A percentile compares a stretch with the other conserved stretches of the same genome.
These are phyloP conservation scores for Leptinotarsa tumamoca DNA, from an alignment of 2,888 invertebrate genomes.

Conservation along the genomic window DNA sequence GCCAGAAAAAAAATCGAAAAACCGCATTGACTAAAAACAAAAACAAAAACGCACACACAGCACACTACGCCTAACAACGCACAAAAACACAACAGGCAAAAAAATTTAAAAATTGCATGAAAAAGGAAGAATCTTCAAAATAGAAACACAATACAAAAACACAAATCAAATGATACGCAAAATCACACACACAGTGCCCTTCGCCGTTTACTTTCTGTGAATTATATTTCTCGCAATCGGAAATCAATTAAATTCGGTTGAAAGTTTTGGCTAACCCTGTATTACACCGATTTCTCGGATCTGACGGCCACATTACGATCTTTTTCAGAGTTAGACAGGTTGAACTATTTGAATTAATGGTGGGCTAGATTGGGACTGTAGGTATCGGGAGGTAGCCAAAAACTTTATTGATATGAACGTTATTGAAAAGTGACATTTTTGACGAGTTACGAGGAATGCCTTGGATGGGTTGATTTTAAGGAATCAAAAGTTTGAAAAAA, in stretches of 20 bases:
- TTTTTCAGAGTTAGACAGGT: slow-evolving; percentile 39
- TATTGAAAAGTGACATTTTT: not conserved
- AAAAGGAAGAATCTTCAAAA: too few species aligned
- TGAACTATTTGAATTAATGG: slow-evolving; percentile 40
- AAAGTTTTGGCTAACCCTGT: not conserved
- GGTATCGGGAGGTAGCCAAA: not conserved
- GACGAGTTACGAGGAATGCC: not conserved
- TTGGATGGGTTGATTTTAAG: not conserved
- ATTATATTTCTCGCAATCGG: too few species aligned
- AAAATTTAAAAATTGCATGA: too few species aligned
- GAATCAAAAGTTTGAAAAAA: not conserved
- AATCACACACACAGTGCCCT: too few species aligned
- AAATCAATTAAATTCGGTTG: not conserved
- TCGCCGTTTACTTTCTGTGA: too few species aligned
- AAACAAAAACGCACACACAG: too few species aligned
- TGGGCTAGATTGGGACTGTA: slow-evolving; percentile 11
- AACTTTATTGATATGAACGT: slow-evolving; percentile 3
- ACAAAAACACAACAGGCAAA: too few species aligned
- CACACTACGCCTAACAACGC: too few species aligned
- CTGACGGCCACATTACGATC: not conserved
- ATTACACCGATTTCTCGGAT: slow-evolving; percentile 21
- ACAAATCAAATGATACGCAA: too few species aligned
- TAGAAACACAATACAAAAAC: too few species aligned
- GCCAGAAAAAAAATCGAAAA: too few species aligned
- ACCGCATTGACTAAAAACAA: too few species aligned